These are phyloP conservation scores for Circaetus cinerascens DNA, from an alignment of 2,113 vertebrate species.

Conservation along the genomic window DNA sequence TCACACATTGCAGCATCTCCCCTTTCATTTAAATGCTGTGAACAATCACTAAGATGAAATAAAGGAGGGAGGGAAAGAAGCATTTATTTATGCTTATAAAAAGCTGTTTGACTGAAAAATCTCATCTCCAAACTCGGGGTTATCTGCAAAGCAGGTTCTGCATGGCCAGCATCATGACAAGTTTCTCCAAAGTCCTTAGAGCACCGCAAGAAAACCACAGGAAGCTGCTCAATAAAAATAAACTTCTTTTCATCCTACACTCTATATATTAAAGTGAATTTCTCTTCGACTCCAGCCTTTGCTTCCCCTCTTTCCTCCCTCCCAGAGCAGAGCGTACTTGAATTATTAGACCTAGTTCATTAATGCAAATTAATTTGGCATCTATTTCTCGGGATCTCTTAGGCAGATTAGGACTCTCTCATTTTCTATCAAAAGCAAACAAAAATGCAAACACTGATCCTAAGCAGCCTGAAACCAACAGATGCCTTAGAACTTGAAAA, in stretches of 20 bases:
- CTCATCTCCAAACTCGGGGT: not conserved
- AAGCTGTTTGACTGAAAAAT: not conserved
- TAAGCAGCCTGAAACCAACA: not conserved
- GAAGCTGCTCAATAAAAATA: not conserved
- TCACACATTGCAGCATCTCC: not conserved
- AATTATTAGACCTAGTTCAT: not conserved
- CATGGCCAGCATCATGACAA: not conserved
- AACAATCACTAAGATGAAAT: not conserved
- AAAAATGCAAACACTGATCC: not conserved
- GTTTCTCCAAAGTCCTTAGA: not conserved
- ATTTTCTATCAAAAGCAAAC: not conserved
- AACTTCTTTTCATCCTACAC: not conserved
- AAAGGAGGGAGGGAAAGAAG: not conserved
- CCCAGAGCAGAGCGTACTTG: not conserved
- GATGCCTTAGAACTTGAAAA: not conserved
- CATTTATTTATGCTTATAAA: not conserved
- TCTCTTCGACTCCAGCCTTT: not conserved
- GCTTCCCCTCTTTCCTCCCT: not conserved
- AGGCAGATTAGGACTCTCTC: not conserved
- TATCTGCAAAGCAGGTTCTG: not conserved
- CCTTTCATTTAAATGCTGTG: accelerated
- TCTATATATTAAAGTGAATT: not conserved
- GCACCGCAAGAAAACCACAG: not conserved
- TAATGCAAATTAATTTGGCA: not conserved
- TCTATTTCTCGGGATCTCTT: not conserved